These are phyloP conservation scores for Aphrophora alni DNA, from an alignment of 2,888 invertebrate genomes.

Conservation along the genomic window DNA sequence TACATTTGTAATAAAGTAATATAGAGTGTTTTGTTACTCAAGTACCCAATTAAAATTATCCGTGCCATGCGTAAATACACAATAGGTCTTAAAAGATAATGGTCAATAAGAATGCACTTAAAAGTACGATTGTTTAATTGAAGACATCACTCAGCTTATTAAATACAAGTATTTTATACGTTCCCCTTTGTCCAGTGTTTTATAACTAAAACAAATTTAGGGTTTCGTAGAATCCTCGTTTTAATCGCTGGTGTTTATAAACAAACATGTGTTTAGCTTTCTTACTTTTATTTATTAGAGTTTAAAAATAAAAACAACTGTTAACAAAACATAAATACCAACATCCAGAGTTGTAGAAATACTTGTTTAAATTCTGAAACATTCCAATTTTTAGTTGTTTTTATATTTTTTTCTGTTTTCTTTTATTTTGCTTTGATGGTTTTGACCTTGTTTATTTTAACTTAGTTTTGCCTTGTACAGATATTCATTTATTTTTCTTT, in stretches of 20 bases:
- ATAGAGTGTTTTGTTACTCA: too few species aligned
- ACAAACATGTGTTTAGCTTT: neutral
- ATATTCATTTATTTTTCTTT: too few species aligned
- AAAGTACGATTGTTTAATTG: neutral
- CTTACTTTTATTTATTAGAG: neutral
- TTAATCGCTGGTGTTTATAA: neutral
- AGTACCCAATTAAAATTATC: neutral
- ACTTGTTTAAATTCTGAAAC: too few species aligned
- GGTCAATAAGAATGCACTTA: neutral
- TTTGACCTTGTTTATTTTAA: too few species aligned
- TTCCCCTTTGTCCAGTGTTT: neutral
- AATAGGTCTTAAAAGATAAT: neutral
- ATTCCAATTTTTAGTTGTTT: too few species aligned
- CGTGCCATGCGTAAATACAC: neutral
- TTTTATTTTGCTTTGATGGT: too few species aligned
- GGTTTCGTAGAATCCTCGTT: neutral
- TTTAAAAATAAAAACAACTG: too few species aligned
- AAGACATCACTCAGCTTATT: neutral
- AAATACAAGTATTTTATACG: neutral
- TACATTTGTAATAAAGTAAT: too few species aligned
- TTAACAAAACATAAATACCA: too few species aligned
- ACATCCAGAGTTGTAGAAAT: too few species aligned
- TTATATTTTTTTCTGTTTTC: too few species aligned
- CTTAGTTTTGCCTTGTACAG: too few species aligned
- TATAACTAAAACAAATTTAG: neutral